Percentiles rank a stretch among this genome's conserved stretches.
Conservation (phyloP, 2,888 invertebrate genomes). For the Cephonodes hylas region DNA sequence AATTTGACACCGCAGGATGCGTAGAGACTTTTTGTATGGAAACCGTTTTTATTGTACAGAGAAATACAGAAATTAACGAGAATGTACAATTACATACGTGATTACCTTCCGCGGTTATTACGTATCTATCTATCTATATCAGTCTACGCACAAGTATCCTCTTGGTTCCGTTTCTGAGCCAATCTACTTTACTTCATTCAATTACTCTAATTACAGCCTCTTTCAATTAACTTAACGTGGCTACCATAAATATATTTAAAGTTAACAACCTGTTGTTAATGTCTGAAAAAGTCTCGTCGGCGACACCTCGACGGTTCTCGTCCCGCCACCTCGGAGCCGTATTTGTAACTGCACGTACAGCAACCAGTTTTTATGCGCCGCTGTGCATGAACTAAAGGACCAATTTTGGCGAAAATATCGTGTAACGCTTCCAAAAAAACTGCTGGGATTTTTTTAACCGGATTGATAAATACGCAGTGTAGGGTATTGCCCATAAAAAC, state of each 20-base stretch:
- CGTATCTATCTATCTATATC: too few relatives aligned
- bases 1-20: too few relatives aligned
- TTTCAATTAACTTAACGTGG: background rate
- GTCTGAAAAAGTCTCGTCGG: background rate
- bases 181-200: background rate
- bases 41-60: too few relatives aligned
- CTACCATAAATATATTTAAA: background rate
- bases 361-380: background rate
- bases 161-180: too few relatives aligned
- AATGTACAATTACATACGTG: too few relatives aligned
- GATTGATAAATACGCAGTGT: too few relatives aligned
- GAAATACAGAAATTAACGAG: too few relatives aligned
- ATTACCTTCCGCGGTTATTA: too few relatives aligned
- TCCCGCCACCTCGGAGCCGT: background rate
- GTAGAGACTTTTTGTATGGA: background rate
- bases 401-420: background rate
- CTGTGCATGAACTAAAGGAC: background rate
- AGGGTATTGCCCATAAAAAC: too few relatives aligned
- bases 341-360: background rate
- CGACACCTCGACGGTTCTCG: background rate
- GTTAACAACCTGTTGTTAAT: background rate
- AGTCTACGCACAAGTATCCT: too few relatives aligned
- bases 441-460: too few relatives aligned
- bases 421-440: background rate
- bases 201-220: background rate